Evolutionary conservation across 2,797 vertebrate genomes (phyloP).

Genomic region (Onychomys torridus): DNA sequence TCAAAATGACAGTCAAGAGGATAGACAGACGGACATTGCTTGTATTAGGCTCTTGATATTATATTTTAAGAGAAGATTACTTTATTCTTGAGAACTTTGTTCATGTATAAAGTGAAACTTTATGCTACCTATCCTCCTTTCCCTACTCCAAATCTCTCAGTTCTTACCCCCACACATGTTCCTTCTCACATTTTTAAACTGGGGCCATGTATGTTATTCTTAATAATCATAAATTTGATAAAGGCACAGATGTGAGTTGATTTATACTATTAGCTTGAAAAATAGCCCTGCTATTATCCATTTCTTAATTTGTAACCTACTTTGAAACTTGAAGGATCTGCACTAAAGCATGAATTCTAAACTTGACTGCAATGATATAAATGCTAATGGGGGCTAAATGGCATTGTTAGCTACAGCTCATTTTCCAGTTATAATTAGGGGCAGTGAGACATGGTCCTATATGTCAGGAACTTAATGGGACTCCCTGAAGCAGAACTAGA

Average conservation of each 20-base stretch:
- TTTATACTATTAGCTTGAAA: constrained; percentile 55
- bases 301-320: constrained; percentile 43
- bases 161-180: background rate
- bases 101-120: background rate
- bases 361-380: constrained; percentile 44
- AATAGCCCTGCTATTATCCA: background rate
- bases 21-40: background rate
- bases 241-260: constrained; percentile 14
- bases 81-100: background rate
- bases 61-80: background rate
- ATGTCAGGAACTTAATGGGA: constrained; percentile 75
- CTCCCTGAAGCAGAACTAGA: constrained; percentile 72
- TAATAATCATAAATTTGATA: constrained; percentile 65
- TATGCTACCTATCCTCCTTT: background rate
- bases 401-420: constrained; percentile 72
- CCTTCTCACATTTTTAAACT: background rate
- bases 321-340: constrained; percentile 70
- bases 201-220: constrained; percentile 1
- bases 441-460: constrained; percentile 62
- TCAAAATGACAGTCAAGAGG: background rate
- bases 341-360: constrained; percentile 52
- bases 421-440: constrained; percentile 78
- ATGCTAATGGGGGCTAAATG: constrained; percentile 51
- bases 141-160: background rate
- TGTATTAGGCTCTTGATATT: background rate